Evolutionary conservation across 1,140 invertebrate species (phyloP), one percentile per base, ranked within the genome.

Genomic region (Cylas formicarius): DNA sequence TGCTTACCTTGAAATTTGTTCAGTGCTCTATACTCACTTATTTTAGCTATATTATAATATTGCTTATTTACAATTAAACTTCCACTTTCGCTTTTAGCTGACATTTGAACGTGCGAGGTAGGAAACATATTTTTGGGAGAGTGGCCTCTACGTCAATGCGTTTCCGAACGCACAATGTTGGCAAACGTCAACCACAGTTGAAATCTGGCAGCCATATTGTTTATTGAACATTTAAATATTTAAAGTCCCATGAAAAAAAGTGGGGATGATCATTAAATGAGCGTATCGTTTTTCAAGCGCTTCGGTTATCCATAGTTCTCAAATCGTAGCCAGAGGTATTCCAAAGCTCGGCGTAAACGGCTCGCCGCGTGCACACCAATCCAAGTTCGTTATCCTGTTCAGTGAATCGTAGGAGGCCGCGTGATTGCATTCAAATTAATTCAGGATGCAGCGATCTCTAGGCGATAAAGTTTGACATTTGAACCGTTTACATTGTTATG

Each of bases 181-280:
- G n/a, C n/a, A n/a, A 26, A 26, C 23, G 20, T 18, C 33, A 45
- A 37, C 19, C 11, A 29, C 23, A 44, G 5, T 14, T 20, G 7
- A 21, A 9, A 8, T 17, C n/a, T 35, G 39, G 39, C 27, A 20
- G 44, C 35, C 44, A 46, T 46, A 39, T 46, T 46, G 44, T 46
- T 46, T 47, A 47, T 38, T 24, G n/a, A 28, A 19, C 36, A 45
- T 50, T 50, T 51, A 51, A 51, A 51, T 50, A 43, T 51, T 51
- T 51, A 51, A 51, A 51, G 48, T 27, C 33, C 48, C n/a, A n/a
- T 28, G 19, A 8, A 24, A 14, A 16, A 10, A 9, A 31, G 43
- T 28, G 43, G 48, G 48, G 43, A 21, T 35, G 16, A 14, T 11
- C 17, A 36, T 13, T 14, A 22, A 17, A 36, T 13, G 29, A 14